A percentile compares a stretch with the other conserved stretches of the same genome.
phyloP scores from a whole-genome alignment of 2,797 vertebrate species.

The Phrynocephalus guinanensis region DNA sequence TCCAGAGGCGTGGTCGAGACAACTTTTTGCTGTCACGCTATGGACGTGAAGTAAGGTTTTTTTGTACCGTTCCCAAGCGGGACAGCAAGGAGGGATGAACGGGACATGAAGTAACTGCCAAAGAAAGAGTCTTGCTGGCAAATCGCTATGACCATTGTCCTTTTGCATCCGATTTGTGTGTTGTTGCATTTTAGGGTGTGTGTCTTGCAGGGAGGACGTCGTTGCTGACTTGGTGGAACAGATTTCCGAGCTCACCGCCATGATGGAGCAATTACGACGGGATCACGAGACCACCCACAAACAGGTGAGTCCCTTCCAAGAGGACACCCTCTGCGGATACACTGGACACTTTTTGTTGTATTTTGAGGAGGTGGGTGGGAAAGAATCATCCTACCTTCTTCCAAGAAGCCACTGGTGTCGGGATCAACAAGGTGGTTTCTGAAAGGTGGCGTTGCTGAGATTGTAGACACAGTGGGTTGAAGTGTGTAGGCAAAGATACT shows the following conservation, averaged over 20 bases:
- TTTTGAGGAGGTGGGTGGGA: background rate
- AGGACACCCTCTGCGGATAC: no score
- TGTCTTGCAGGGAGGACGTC: constrained; percentile 60
- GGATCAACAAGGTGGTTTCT: background rate
- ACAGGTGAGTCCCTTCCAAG: constrained; percentile 56
- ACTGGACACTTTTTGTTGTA: background rate
- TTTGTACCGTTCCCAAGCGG: no score
- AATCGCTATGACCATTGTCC: background rate
- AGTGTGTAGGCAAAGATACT: background rate
- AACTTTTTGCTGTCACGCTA: no score
- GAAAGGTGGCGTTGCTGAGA: background rate
- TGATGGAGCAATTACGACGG: constrained; percentile 73
- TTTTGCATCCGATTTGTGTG: background rate
- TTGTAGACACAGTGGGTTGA: background rate
- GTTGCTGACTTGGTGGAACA: constrained; percentile 73
- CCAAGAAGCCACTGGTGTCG: background rate
- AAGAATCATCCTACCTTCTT: background rate
- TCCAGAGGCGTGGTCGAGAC: no score
- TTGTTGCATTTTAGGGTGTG: background rate
- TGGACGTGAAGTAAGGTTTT: no score
- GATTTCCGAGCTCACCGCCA: constrained; percentile 68
- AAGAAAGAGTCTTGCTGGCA: background rate
- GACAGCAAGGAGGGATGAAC: no score
- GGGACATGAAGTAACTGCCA: no score
- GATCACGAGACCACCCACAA: constrained; percentile 67